Conservation (phyloP, 2,888 invertebrate genomes). For the Apeira syringaria region DNA sequence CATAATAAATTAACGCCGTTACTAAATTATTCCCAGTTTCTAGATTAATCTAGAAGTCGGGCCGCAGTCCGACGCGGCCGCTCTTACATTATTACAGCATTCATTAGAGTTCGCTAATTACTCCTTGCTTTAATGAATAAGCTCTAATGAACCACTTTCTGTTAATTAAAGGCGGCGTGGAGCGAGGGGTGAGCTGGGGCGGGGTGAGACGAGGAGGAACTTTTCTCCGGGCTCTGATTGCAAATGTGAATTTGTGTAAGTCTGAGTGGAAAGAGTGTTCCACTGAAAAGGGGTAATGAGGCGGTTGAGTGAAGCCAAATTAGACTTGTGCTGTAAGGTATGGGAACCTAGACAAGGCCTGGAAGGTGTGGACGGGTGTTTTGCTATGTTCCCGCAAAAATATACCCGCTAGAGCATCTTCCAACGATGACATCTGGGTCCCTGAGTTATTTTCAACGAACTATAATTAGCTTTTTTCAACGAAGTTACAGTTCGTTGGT, state of each 20-base stretch:
- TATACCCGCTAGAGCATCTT: too few relatives aligned
- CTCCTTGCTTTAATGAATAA: constrained; percentile 95
- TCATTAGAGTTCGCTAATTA: constrained; percentile 95
- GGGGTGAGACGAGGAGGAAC: constrained; percentile 53
- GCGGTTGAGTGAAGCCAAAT: constrained; percentile 72
- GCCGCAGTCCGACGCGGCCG: constrained; percentile 80
- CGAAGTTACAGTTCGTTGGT: too few relatives aligned
- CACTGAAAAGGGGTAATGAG: constrained; percentile 81
- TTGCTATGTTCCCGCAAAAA: too few relatives aligned
- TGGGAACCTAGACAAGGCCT: constrained; percentile 10
- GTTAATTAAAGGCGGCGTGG: constrained; percentile 91
- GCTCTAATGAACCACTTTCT: constrained; percentile 96
- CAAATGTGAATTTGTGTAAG: constrained; percentile 84
- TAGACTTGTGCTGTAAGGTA: constrained; percentile 62
- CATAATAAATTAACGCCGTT: constrained; percentile 78
- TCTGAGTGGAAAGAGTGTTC: constrained; percentile 79
- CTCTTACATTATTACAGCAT: constrained; percentile 91
- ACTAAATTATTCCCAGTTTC: constrained; percentile 78
- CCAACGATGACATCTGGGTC: too few relatives aligned
- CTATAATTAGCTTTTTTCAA: too few relatives aligned
- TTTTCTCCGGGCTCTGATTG: constrained; percentile 82
- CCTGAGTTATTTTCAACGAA: too few relatives aligned
- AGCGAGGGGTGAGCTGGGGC: constrained; percentile 47
- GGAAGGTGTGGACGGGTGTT: too few relatives aligned
- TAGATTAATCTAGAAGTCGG: constrained; percentile 82